Percentiles rank a stretch among this genome's conserved stretches.
phyloP scores from a whole-genome alignment of 2,888 invertebrate species.

The Laspeyria flexula region DNA sequence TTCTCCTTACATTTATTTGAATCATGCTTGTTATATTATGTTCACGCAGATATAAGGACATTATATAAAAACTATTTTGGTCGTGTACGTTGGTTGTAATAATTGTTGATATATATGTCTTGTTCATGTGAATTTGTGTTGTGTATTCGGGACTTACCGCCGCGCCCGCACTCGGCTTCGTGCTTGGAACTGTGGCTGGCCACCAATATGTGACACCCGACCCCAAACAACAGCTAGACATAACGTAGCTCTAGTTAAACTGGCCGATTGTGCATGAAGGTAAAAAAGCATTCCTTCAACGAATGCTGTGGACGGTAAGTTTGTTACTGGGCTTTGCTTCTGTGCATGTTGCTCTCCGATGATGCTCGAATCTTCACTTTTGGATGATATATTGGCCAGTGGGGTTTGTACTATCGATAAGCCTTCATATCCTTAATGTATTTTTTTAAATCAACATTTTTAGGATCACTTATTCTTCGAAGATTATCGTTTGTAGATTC shows the following conservation, averaged over 20 bases:
- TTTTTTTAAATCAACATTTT: not conserved
- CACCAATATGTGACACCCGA: slow-evolving; percentile 75
- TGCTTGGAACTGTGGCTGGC: slow-evolving; percentile 76
- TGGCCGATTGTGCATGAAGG: slow-evolving; percentile 79
- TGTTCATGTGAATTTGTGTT: slow-evolving; percentile 86
- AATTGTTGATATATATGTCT: slow-evolving; percentile 72
- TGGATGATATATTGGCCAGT: slow-evolving; percentile 25
- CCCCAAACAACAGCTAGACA: slow-evolving; percentile 71
- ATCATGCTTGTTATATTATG: slow-evolving; percentile 74
- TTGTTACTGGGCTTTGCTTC: slow-evolving; percentile 67
- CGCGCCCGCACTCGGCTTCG: slow-evolving; percentile 83
- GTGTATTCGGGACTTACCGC: slow-evolving; percentile 76
- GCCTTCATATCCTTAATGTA: slow-evolving; percentile 19
- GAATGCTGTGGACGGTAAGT: slow-evolving; percentile 81
- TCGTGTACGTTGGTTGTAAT: slow-evolving; percentile 79
- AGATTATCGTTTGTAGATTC: not conserved
- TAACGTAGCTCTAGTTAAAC: slow-evolving; percentile 77
- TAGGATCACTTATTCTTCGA: slow-evolving; percentile 10
- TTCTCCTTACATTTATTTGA: slow-evolving; percentile 58
- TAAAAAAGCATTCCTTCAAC: slow-evolving; percentile 80
- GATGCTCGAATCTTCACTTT: slow-evolving; percentile 42
- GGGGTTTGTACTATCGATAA: slow-evolving; percentile 4
- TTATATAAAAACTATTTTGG: slow-evolving; percentile 84
- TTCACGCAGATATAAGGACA: slow-evolving; percentile 68
- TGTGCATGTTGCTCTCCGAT: slow-evolving; percentile 48